phyloP scores from a whole-genome alignment of 1,140 invertebrate genomes.

The Drosophila kikkawai region DNA sequence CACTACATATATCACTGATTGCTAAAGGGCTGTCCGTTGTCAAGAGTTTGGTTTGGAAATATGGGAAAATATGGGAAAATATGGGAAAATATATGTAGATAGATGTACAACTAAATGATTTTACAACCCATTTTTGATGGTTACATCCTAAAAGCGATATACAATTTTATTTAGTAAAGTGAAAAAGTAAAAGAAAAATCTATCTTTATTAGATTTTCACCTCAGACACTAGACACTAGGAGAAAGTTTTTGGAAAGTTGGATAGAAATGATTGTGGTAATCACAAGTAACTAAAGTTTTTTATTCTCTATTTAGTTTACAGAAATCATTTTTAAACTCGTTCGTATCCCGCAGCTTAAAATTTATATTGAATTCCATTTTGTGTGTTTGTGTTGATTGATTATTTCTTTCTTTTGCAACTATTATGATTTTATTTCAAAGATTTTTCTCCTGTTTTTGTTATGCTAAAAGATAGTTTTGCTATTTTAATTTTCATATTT shows the following conservation, averaged over 20 bases:
- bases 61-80: conserved; percentile 24
- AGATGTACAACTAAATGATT: conserved; percentile 21
- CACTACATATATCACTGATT: conserved; percentile 32
- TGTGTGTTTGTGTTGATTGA: conserved; percentile 20
- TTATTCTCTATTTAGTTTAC: neutral
- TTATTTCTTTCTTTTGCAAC: conserved; percentile 24
- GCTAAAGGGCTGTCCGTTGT: conserved; percentile 11
- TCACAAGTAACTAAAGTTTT: conserved; percentile 12
- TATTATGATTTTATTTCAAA: conserved; percentile 40
- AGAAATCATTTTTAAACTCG: conserved; percentile 10
- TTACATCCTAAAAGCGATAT: conserved; percentile 10
- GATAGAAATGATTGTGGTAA: conserved; percentile 22
- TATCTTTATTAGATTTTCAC: conserved; percentile 2
- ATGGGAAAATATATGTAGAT: conserved; percentile 5
- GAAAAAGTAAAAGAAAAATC: neutral
- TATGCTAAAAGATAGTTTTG: conserved; percentile 45
- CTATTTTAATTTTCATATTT: conserved; percentile 39
- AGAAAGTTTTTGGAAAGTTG: conserved; percentile 12
- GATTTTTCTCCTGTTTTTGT: conserved; percentile 4
- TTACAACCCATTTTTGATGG: conserved; percentile 36
- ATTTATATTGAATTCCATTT: conserved; percentile 37
- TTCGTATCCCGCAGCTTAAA: conserved; percentile 11
- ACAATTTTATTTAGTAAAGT: conserved; percentile 6
- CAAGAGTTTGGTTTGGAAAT: conserved; percentile 22
- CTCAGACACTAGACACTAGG: conserved; percentile 1